These are phyloP conservation scores for Ibycter americanus DNA, from an alignment of 2,797 vertebrate genomes.

Conservation along the genomic window DNA sequence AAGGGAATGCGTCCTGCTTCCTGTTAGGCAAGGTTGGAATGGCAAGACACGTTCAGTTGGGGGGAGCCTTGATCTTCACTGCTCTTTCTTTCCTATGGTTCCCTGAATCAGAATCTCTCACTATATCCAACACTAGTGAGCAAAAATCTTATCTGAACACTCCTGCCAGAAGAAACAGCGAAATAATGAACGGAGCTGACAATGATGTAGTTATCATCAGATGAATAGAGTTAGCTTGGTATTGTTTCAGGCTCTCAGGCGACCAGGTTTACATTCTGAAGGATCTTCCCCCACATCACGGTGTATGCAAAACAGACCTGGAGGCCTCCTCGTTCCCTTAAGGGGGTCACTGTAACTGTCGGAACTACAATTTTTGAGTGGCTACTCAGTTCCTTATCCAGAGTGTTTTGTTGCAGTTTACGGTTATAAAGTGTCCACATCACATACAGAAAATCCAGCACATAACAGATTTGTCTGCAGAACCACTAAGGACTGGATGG, in stretches of 20 bases:
- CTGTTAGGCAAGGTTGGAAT: background rate
- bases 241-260: conserved; percentile 21
- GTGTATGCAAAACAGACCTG: background rate
- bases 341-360: background rate
- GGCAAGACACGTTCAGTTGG: background rate
- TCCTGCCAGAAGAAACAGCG: conserved; percentile 27
- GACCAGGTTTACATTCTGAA: background rate
- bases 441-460: background rate
- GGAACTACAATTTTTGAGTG: background rate
- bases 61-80: background rate
- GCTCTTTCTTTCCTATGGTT: conserved; percentile 25
- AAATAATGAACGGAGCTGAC: conserved; percentile 44
- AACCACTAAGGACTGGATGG: background rate
- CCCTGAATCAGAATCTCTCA: conserved; percentile 31
- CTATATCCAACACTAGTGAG: conserved; percentile 3
- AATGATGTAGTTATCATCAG: conserved; percentile 34
- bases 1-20: background rate
- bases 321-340: background rate
- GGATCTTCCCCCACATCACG: background rate
- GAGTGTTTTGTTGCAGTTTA: background rate
- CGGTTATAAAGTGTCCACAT: background rate
- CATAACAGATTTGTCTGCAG: background rate
- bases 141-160: background rate
- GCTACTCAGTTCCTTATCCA: background rate
- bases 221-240: background rate